Conservation (phyloP, 2,888 invertebrate species). For the Hyles lineata region DNA sequence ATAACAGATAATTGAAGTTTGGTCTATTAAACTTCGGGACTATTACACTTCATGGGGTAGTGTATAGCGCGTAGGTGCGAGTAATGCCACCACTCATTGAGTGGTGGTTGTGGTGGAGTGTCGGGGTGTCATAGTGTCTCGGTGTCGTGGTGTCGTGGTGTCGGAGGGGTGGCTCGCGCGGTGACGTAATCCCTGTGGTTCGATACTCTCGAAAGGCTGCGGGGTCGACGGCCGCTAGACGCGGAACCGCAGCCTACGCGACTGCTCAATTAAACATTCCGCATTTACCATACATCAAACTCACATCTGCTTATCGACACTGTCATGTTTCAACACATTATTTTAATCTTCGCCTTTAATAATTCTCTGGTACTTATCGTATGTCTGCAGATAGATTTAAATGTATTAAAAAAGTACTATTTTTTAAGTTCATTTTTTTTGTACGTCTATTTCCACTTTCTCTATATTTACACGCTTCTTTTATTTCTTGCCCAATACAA, state of each 20-base stretch:
- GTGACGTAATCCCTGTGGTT: conserved; percentile 79
- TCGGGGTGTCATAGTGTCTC: conserved; percentile 9
- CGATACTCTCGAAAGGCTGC: conserved; percentile 78
- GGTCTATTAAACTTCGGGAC: not conserved
- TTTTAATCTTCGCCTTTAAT: not conserved
- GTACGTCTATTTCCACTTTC: too few relatives aligned
- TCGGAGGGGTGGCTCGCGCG: conserved; percentile 63
- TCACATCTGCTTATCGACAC: conserved; percentile 35
- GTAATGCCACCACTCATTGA: not conserved
- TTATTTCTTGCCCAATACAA: too few relatives aligned
- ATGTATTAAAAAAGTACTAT: too few relatives aligned
- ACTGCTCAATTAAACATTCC: conserved; percentile 79
- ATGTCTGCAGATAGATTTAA: not conserved
- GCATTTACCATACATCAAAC: conserved; percentile 54
- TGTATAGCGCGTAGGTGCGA: not conserved
- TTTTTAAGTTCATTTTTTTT: too few relatives aligned
- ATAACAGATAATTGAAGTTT: too few relatives aligned
- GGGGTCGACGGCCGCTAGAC: conserved; percentile 81
- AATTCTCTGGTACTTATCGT: not conserved
- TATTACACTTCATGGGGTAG: not conserved
- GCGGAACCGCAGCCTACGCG: conserved; percentile 79
- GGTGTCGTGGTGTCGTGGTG: conserved; percentile 21
- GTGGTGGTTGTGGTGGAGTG: not conserved
- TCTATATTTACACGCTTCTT: too few relatives aligned
- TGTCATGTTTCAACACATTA: conserved; percentile 24